Percentiles rank a stretch among this genome's conserved stretches.
phyloP scores from a whole-genome alignment of 1,140 invertebrate genomes.

The Bombus sibiricus region DNA sequence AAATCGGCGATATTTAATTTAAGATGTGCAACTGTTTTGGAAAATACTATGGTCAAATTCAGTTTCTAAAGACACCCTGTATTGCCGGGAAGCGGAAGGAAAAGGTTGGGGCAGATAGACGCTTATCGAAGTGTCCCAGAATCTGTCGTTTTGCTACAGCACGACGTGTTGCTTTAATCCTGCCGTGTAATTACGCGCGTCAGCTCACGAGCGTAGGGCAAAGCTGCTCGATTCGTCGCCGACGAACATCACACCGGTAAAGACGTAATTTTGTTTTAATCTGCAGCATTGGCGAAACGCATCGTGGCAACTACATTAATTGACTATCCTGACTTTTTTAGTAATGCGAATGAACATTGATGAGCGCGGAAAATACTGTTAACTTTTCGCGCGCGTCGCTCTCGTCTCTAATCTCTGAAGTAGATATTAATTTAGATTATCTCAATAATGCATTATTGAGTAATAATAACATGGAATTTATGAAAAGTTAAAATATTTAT shows the following conservation, averaged over 20 bases:
- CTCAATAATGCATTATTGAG: too few relatives aligned
- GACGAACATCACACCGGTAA: background rate
- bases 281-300: background rate
- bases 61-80: background rate
- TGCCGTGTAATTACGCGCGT: slow-evolving; percentile 22
- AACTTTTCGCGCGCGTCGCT: background rate
- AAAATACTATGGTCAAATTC: background rate
- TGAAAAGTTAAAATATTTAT: too few relatives aligned
- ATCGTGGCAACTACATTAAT: slow-evolving; percentile 2
- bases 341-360: slow-evolving; percentile 11
- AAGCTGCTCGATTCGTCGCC: slow-evolving; percentile 22
- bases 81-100: background rate
- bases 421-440: background rate
- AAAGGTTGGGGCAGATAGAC: slow-evolving; percentile 3
- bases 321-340: slow-evolving; percentile 3
- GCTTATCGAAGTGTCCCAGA: slow-evolving; percentile 19
- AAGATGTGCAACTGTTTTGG: background rate
- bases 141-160: slow-evolving; percentile 18
- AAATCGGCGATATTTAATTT: too few relatives aligned
- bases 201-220: slow-evolving; percentile 13
- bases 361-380: background rate
- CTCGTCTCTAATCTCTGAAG: background rate
- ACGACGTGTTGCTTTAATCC: slow-evolving; percentile 25
- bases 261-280: slow-evolving; percentile 25
- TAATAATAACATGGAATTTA: too few relatives aligned